A percentile compares a stretch with the other conserved stretches of the same genome.
Conservation (phyloP, 2,888 invertebrate species). For the Andrena trimmerana region DNA sequence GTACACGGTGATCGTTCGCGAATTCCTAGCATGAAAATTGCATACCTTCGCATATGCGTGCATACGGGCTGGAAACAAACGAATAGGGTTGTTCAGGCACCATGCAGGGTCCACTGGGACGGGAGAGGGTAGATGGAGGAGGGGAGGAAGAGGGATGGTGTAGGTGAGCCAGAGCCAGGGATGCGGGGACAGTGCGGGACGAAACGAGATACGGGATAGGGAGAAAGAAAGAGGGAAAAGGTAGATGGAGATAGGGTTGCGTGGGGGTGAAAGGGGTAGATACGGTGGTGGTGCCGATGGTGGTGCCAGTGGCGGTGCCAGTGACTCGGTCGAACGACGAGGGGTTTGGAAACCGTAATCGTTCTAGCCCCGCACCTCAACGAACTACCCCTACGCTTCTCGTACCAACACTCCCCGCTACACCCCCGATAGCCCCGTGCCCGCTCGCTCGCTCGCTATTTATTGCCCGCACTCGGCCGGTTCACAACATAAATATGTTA, state of each 20-base stretch:
- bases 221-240: constrained; percentile 53
- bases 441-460: constrained; percentile 78
- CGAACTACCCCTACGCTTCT: constrained; percentile 63
- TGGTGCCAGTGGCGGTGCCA: constrained; percentile 64
- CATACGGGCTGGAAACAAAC: constrained; percentile 74
- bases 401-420: constrained; percentile 42
- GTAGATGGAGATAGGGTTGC: constrained; percentile 57
- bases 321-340: constrained; percentile 67
- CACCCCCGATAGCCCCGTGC: constrained; percentile 32
- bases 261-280: constrained; percentile 55
- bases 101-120: constrained; percentile 61
- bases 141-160: constrained; percentile 36
- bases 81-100: constrained; percentile 74
- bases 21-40: constrained; percentile 77
- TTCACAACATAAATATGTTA: constrained; percentile 85
- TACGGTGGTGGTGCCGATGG: constrained; percentile 57
- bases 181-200: constrained; percentile 54
- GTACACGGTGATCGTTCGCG: constrained; percentile 44
- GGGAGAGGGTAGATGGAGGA: constrained; percentile 43
- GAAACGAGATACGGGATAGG: constrained; percentile 58
- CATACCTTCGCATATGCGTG: constrained; percentile 69
- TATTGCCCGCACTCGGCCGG: constrained; percentile 83
- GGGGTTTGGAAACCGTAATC: constrained; percentile 80
- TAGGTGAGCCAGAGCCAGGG: constrained; percentile 22
- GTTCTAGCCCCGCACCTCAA: constrained; percentile 75